Percentiles rank a stretch among this genome's conserved stretches.
These are phyloP conservation scores for Aphelenchoides fujianensis DNA, from an alignment of 1,140 invertebrate species.

Conservation along the genomic window DNA sequence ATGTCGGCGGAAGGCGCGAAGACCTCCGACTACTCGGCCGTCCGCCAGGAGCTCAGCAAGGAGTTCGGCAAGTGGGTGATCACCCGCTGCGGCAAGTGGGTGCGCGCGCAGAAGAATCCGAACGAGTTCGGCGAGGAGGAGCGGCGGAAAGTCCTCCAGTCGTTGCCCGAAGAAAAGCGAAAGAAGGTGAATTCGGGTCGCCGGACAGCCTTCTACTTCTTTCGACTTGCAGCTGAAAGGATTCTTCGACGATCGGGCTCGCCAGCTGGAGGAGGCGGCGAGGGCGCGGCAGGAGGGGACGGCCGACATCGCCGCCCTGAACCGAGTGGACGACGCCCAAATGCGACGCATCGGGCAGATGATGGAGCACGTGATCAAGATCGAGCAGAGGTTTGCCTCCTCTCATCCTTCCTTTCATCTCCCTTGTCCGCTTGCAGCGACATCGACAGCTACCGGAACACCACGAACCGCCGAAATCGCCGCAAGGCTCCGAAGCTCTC, in stretches of 20 bases:
- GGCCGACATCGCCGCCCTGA: slow-evolving; percentile 1
- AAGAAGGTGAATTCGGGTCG: slow-evolving; percentile 32
- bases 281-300: background rate
- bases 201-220: background rate
- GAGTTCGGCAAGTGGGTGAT: slow-evolving; percentile 43
- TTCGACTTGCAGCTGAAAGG: background rate
- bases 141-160: slow-evolving; percentile 26
- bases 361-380: background rate
- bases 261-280: background rate
- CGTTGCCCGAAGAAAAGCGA: slow-evolving; percentile 23
- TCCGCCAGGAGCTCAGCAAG: slow-evolving; percentile 18
- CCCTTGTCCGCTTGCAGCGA: background rate
- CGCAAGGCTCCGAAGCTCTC: background rate
- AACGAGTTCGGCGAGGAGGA: slow-evolving; percentile 46
- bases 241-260: slow-evolving; percentile 7
- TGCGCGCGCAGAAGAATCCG: slow-evolving; percentile 31
- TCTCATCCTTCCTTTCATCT: background rate
- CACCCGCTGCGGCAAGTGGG: slow-evolving; percentile 30
- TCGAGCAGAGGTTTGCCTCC: background rate
- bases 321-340: background rate
- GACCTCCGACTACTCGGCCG: background rate
- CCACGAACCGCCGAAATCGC: background rate
- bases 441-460: background rate
- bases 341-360: background rate
- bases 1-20: slow-evolving; percentile 10